These are phyloP conservation scores for Glyphotaelius pellucidus DNA, from an alignment of 2,888 invertebrate genomes.

Conservation along the genomic window DNA sequence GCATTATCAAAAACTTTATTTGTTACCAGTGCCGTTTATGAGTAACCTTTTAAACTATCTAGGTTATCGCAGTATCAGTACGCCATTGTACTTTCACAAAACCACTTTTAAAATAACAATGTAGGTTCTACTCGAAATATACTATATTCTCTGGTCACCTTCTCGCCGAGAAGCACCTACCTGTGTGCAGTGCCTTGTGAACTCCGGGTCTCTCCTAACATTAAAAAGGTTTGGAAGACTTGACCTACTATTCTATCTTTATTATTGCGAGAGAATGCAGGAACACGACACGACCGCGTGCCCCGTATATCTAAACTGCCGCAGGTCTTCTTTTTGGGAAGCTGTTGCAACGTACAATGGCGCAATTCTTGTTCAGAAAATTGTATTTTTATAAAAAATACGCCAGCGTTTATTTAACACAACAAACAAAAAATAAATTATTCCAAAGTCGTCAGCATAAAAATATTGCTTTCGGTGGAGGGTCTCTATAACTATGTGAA, in stretches of 20 bases:
- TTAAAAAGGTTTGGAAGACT: conserved; percentile 43
- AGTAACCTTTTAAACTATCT: too few species aligned
- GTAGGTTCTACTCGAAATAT: not conserved
- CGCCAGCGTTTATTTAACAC: not conserved
- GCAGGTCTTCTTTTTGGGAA: not conserved
- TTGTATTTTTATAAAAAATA: not conserved
- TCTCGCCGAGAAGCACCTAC: not conserved
- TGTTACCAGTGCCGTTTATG: too few species aligned
- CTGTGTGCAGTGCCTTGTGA: not conserved
- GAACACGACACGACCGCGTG: conserved; percentile 30
- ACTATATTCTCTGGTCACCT: not conserved
- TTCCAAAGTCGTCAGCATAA: too few species aligned
- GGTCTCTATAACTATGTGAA: too few species aligned
- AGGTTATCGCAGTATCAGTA: too few species aligned
- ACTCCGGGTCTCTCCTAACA: conserved; percentile 3
- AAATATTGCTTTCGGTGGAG: too few species aligned
- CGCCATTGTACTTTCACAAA: too few species aligned
- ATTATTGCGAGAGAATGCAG: conserved; percentile 51
- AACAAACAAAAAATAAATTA: not conserved
- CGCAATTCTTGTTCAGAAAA: not conserved
- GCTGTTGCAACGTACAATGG: not conserved
- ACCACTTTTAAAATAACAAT: not conserved
- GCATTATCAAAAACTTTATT: too few species aligned
- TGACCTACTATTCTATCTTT: conserved; percentile 46
- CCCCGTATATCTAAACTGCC: conserved; percentile 3